A percentile compares a stretch with the other conserved stretches of the same genome.
These are phyloP conservation scores for Halocynthia aurantium DNA, from an alignment of 23 tunicate genomes.

Conservation along the genomic window DNA sequence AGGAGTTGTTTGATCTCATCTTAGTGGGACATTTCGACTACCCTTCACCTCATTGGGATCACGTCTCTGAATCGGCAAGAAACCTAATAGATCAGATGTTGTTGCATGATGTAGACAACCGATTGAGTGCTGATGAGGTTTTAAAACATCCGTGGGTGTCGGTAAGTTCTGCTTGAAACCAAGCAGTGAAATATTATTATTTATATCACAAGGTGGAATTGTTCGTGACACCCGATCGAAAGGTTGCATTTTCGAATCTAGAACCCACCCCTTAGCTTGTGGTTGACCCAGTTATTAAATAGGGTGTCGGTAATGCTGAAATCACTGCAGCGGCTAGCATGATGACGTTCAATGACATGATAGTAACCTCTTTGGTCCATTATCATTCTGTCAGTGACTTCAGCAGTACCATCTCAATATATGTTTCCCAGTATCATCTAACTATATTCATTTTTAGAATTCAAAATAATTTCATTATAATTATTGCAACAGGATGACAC, in stretches of 20 bases:
- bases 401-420: no score
- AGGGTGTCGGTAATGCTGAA: not conserved
- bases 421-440: no score
- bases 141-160: slow-evolving; percentile 61
- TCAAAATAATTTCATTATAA: not conserved
- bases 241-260: no score
- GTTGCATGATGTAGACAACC: slow-evolving; percentile 14
- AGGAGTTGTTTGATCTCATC: slow-evolving; percentile 80
- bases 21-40: slow-evolving; percentile 45
- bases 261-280: no score
- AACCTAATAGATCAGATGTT: slow-evolving; percentile 31
- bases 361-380: no score
- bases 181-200: not conserved
- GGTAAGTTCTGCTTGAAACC: not conserved
- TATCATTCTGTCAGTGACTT: no score
- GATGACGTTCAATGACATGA: no score
- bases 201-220: not conserved
- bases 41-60: slow-evolving; percentile 69
- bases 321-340: slow-evolving; percentile 13
- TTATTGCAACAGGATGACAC: slow-evolving; percentile 26
- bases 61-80: slow-evolving; percentile 47
- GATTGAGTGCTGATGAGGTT: slow-evolving; percentile 52
- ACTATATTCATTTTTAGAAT: no score
- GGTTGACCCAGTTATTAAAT: no score
- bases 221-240: no score